These are phyloP conservation scores for Bucco capensis DNA, from an alignment of 2,113 vertebrate genomes.

Conservation along the genomic window DNA sequence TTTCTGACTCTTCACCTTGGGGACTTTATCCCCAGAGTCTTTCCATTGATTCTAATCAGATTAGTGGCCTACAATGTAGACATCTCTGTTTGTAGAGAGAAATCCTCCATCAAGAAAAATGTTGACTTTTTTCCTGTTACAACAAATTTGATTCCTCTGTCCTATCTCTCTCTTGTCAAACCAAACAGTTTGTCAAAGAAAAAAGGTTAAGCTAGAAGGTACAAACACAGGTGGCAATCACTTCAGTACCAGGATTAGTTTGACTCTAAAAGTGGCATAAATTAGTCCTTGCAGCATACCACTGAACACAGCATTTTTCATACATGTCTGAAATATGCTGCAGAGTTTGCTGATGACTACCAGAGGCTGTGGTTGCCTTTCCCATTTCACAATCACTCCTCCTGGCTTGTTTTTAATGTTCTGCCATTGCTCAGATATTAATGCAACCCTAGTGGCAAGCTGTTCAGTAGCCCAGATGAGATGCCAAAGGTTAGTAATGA, in stretches of 20 bases:
- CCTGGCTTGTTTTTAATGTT: not conserved
- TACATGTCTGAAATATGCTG: not conserved
- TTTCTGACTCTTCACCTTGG: not conserved
- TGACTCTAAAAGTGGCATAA: not conserved
- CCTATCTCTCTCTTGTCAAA: not conserved
- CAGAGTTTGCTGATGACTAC: conserved; percentile 8
- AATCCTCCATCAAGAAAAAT: not conserved
- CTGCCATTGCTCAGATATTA: conserved; percentile 53
- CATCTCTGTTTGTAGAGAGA: not conserved
- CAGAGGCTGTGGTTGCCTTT: conserved; percentile 6
- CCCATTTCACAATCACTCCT: not conserved
- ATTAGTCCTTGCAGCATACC: not conserved
- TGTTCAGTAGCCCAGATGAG: conserved; percentile 51
- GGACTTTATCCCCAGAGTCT: not conserved
- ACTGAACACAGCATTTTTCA: conserved; percentile 1
- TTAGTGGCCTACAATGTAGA: not conserved
- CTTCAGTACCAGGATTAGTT: not conserved
- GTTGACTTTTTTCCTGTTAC: not conserved
- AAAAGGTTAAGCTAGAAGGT: not conserved
- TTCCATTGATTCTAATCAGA: not conserved
- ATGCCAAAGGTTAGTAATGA: conserved; percentile 70
- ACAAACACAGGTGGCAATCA: not conserved
- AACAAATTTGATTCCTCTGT: not conserved
- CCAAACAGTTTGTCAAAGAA: not conserved
- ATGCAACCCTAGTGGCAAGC: conserved; percentile 22